These are phyloP conservation scores for Tribolium freemani DNA, from an alignment of 2,888 invertebrate genomes.

Conservation along the genomic window DNA sequence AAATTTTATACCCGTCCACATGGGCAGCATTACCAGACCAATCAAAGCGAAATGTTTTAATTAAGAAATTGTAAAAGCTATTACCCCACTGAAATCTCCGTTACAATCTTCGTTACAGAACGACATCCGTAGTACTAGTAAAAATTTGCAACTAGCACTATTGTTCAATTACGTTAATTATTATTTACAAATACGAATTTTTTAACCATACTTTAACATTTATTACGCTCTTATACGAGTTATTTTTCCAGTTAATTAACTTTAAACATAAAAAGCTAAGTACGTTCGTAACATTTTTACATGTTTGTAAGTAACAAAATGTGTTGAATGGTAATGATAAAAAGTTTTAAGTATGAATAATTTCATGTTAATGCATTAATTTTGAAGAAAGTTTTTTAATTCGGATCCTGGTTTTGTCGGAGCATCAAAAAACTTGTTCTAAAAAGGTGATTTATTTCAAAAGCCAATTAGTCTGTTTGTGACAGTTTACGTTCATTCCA, in stretches of 20 bases:
- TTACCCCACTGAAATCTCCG: neutral
- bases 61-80: constrained; percentile 13
- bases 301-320: neutral
- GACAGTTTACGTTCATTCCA: constrained; percentile 40
- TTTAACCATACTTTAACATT: neutral
- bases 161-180: no score
- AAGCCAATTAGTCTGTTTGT: constrained; percentile 42
- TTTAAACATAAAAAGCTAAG: neutral
- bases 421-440: constrained; percentile 26
- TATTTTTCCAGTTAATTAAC: neutral
- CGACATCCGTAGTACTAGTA: no score
- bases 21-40: neutral
- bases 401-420: constrained; percentile 24
- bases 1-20: no score
- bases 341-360: constrained; percentile 1
- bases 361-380: constrained; percentile 31
- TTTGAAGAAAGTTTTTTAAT: constrained; percentile 41
- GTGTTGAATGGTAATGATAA: neutral
- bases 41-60: constrained; percentile 7
- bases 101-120: no score
- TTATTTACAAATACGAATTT: neutral
- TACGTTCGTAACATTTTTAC: neutral
- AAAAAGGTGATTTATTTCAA: constrained; percentile 41
- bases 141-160: no score
- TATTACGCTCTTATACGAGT: neutral